phyloP scores from a whole-genome alignment of 2,888 invertebrate species.

The Drosophila falleni region DNA sequence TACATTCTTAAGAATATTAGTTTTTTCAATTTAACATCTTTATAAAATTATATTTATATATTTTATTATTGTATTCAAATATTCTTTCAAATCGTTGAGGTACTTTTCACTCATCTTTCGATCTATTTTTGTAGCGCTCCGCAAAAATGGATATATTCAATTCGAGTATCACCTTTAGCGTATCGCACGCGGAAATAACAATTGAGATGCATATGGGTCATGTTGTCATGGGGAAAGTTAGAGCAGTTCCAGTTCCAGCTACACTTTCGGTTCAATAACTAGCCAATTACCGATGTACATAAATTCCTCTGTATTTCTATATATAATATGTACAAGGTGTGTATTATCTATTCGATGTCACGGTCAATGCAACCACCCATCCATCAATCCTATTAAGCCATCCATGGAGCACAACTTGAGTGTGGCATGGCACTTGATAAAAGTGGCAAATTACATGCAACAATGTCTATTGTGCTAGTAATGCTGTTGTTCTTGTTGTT shows the following conservation, averaged over 20 bases:
- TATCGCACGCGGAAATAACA: slow-evolving; percentile 1
- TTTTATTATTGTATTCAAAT: too few relatives aligned
- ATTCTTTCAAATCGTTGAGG: too few relatives aligned
- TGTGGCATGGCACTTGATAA: slow-evolving; percentile 33
- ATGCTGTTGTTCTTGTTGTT: too few relatives aligned
- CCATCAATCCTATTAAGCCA: slow-evolving; percentile 17
- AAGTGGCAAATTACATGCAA: slow-evolving; percentile 48
- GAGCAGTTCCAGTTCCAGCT: not conserved
- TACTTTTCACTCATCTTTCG: not conserved
- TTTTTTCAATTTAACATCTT: too few relatives aligned
- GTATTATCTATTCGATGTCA: slow-evolving; percentile 7
- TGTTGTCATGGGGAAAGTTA: slow-evolving; percentile 1
- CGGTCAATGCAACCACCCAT: slow-evolving; percentile 1
- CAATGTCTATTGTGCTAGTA: not conserved
- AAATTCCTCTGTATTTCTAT: not conserved
- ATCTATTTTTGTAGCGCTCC: not conserved
- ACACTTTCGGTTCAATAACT: not conserved
- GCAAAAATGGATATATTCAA: slow-evolving; percentile 3
- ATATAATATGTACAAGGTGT: not conserved
- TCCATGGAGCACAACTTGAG: not conserved
- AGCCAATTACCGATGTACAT: slow-evolving; percentile 6
- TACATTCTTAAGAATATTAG: too few relatives aligned
- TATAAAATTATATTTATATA: too few relatives aligned
- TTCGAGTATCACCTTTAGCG: not conserved
- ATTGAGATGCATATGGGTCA: slow-evolving; percentile 12